Evolutionary conservation across 2,797 vertebrate genomes (phyloP).

Genomic region (Gambelia wislizenii): DNA sequence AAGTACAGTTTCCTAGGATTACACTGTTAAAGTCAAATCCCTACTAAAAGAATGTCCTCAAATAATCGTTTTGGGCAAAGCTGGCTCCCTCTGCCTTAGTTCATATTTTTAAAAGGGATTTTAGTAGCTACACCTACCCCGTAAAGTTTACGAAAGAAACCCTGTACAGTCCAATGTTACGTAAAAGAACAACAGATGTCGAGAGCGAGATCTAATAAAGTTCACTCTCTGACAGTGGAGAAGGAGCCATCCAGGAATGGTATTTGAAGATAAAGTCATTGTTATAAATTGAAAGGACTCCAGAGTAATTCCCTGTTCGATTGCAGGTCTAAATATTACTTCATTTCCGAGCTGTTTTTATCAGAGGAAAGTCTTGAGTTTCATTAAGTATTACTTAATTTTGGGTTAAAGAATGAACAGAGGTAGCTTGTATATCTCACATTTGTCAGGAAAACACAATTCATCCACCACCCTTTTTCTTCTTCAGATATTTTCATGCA

Average conservation of each 20-base stretch:
- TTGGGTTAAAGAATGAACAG: background rate
- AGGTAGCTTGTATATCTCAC: background rate
- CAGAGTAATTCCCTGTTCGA: background rate
- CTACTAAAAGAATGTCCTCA: background rate
- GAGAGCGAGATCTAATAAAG: background rate
- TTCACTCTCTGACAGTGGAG: background rate
- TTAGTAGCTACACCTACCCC: background rate
- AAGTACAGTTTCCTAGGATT: background rate
- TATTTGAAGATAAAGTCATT: slow-evolving; percentile 9
- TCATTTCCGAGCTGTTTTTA: background rate
- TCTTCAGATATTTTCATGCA: slow-evolving; percentile 94
- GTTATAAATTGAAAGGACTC: slow-evolving; percentile 11
- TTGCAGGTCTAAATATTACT: background rate
- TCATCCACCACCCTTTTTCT: background rate
- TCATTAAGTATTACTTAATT: slow-evolving; percentile 10
- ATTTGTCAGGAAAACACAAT: slow-evolving; percentile 1
- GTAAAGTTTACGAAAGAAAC: background rate
- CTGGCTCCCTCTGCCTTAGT: background rate
- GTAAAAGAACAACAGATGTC: background rate
- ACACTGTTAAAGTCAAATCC: background rate
- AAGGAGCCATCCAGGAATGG: background rate
- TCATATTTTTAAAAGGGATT: background rate
- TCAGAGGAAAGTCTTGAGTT: slow-evolving; percentile 10
- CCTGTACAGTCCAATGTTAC: background rate
- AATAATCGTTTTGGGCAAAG: background rate